Base-by-base conservation (phyloP, 2,113 vertebrate genomes). In the Manacus vitellinus region DNA sequence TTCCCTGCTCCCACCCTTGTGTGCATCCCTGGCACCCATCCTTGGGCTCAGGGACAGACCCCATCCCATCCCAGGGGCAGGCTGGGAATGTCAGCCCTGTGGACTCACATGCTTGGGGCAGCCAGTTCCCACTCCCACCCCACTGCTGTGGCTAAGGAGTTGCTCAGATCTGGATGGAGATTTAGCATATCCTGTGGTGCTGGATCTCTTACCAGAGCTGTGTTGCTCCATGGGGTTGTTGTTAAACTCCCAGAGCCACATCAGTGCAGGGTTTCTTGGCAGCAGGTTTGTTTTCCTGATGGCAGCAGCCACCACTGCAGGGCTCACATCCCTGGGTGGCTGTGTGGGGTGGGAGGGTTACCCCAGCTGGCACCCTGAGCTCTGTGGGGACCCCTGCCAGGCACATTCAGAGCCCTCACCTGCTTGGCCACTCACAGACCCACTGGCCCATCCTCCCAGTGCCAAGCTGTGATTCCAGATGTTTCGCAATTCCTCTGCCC, bases 181-280 rank as follows among this genome's bases (percentile, higher is more conserved):
- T 91, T 22, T 54, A 10, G 77, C 65, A n/a, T 35, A 4, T 1
- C 3, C 54, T 1, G 4, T 0, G 2, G 56, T 20, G 88, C 52
- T 1, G 12, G 44, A 51, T 66, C 49, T 71, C 46, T 71, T 21
- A 0, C 8, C 1, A 1, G 66, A n/a, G 82, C 81, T 0, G 0
- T 18, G 44, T 20, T 85, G 72, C 81, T 92, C 87, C 66, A 9
- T 1, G 37, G 55, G n/a, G 31, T 25, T 62, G 46, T 63, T 66
- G 39, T 67, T 56, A 3, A 68, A 31, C 37, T 87, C 41, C 14
- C 65, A 21, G 82, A 49, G 77, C 74, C 0, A 2, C 58, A 30
- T 23, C 68, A 5, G 15, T 10, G 61, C 0, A 0, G 87, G 58
- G 8, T 68, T 67, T 46, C 56, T 72, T 46, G 92, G 87, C 67